Evolutionary conservation across 2,113 vertebrate species (phyloP).

Genomic region (Eptatretus burgeri): DNA sequence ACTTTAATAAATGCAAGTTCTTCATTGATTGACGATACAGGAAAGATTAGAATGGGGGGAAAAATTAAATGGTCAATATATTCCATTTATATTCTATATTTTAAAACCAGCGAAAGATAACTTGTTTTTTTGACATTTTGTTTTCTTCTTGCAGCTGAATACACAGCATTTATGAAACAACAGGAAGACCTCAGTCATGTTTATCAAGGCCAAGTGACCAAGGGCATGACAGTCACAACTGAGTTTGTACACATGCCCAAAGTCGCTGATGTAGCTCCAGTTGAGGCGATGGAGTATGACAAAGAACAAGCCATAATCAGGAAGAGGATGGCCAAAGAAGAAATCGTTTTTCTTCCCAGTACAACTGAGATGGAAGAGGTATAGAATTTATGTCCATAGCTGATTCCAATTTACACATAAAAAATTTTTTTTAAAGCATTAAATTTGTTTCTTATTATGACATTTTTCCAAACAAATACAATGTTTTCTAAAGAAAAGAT

Average conservation of each 20-base stretch:
- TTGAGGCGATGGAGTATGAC: slow-evolving; percentile 37
- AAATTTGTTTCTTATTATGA: neutral
- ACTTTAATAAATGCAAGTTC: too few relatives aligned
- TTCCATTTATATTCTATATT: too few relatives aligned
- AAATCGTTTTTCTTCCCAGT: slow-evolving; percentile 13
- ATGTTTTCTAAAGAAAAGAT: too few relatives aligned
- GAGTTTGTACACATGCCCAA: slow-evolving; percentile 45
- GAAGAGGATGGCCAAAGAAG: slow-evolving; percentile 46
- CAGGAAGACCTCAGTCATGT: slow-evolving; percentile 14
- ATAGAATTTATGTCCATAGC: neutral
- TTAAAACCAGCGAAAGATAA: too few relatives aligned
- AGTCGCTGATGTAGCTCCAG: slow-evolving; percentile 31
- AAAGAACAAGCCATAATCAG: slow-evolving; percentile 41
- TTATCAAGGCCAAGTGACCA: neutral
- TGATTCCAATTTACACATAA: neutral
- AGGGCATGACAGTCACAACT: slow-evolving; percentile 37
- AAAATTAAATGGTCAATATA: too few relatives aligned
- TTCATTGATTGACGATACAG: too few relatives aligned
- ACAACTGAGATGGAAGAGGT: too few relatives aligned
- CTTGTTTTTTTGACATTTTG: neutral
- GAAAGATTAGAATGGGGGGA: too few relatives aligned
- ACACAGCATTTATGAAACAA: slow-evolving; percentile 44
- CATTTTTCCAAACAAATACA: too few relatives aligned
- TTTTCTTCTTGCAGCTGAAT: slow-evolving; percentile 28
- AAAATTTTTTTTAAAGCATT: slow-evolving; percentile 9